These are phyloP conservation scores for Graphium colonna DNA, from an alignment of 2,888 invertebrate genomes.

Conservation along the genomic window DNA sequence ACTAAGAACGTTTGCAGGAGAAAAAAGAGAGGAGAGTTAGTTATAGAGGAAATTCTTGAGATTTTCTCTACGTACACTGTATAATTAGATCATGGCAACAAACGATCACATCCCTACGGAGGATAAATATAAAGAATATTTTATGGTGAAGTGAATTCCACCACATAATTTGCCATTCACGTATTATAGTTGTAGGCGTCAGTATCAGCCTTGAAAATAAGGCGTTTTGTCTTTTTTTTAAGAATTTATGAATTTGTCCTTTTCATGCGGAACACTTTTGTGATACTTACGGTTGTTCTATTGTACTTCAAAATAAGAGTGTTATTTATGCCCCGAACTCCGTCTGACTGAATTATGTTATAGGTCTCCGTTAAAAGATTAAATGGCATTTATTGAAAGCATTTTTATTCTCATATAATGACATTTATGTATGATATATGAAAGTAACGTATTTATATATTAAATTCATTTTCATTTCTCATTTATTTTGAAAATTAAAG, in stretches of 20 bases:
- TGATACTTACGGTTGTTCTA: slow-evolving; percentile 12
- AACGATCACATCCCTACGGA: not conserved
- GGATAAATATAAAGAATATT: not conserved
- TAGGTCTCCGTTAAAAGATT: too few species aligned
- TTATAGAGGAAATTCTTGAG: slow-evolving; percentile 20
- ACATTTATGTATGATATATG: too few species aligned
- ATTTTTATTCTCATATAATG: too few species aligned
- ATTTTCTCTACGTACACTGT: slow-evolving; percentile 13
- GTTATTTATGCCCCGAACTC: too few species aligned
- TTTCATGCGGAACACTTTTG: slow-evolving; percentile 15
- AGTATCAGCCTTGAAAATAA: too few species aligned
- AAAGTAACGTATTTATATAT: too few species aligned
- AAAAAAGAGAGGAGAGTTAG: slow-evolving; percentile 15
- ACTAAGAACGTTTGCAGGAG: slow-evolving; percentile 7
- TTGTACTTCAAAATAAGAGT: not conserved
- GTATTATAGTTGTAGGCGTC: slow-evolving; percentile 15
- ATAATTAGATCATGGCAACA: not conserved
- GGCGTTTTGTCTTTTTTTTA: slow-evolving; percentile 15
- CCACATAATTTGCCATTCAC: slow-evolving; percentile 19
- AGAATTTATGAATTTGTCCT: slow-evolving; percentile 15
- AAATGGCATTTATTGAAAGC: too few species aligned
- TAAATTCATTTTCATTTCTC: too few species aligned
- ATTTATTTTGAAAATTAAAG: too few species aligned
- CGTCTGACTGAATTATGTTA: not conserved
- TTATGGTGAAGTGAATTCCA: not conserved